These are phyloP conservation scores for Sciurus niger DNA, from an alignment of 2,113 vertebrate genomes.

Conservation along the genomic window DNA sequence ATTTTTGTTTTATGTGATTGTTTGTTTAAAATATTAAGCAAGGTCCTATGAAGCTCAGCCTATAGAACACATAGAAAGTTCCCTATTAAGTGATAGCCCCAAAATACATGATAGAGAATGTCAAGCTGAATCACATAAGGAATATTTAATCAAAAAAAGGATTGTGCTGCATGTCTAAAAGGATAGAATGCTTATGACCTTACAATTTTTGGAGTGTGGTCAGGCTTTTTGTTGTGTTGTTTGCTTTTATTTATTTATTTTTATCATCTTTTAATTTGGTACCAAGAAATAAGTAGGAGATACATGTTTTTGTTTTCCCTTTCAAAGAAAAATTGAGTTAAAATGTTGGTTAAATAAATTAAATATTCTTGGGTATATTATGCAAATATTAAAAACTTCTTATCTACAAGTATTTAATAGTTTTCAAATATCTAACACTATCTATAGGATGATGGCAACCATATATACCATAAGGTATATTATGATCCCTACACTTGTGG, in stretches of 20 bases:
- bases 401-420: background rate
- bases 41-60: background rate
- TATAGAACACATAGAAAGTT: background rate
- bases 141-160: constrained; percentile 41
- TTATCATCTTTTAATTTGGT: constrained; percentile 45
- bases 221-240: constrained; percentile 26
- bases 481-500: background rate
- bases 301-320: background rate
- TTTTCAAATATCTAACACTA: constrained; percentile 2
- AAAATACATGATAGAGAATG: background rate
- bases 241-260: constrained; percentile 45
- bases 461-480: background rate
- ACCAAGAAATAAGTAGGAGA: constrained; percentile 52
- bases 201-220: constrained; percentile 35
- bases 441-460: constrained; percentile 14
- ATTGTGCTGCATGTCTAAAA: background rate
- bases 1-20: constrained; percentile 56
- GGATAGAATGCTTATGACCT: background rate
- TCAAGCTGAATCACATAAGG: constrained; percentile 5
- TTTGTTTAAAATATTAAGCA: constrained; percentile 65
- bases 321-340: constrained; percentile 32
- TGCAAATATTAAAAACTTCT: background rate
- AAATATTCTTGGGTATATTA: constrained; percentile 21
- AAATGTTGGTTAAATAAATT: constrained; percentile 60
- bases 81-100: background rate